These are phyloP conservation scores for Ceyx cyanopectus DNA, from an alignment of 2,113 vertebrate species.

Conservation along the genomic window DNA sequence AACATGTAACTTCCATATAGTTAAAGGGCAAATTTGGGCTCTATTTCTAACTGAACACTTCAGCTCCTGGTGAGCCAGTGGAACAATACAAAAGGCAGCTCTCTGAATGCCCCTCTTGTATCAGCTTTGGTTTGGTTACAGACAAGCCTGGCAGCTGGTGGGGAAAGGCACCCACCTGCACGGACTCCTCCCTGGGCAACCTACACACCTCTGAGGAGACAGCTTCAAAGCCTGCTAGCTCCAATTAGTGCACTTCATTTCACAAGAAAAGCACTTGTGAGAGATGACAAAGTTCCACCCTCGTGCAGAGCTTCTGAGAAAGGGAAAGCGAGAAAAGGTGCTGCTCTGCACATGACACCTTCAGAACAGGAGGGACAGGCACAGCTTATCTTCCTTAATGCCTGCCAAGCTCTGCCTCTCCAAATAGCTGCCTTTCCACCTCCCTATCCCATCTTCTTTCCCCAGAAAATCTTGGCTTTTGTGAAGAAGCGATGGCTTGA, in stretches of 20 bases:
- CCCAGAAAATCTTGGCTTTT: not conserved
- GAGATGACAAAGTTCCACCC: not conserved
- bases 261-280: not conserved
- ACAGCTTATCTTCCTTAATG: not conserved
- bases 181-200: not conserved
- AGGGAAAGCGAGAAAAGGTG: not conserved
- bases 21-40: not conserved
- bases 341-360: not conserved
- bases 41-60: not conserved
- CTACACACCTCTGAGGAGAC: not conserved
- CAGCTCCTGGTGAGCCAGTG: not conserved
- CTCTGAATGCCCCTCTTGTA: fast-evolving
- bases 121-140: not conserved
- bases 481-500: not conserved
- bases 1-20: not conserved
- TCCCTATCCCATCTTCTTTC: not conserved
- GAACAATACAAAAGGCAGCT: not conserved
- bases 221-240: not conserved
- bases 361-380: not conserved
- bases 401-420: not conserved
- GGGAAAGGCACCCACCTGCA: not conserved
- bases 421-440: not conserved
- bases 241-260: not conserved
- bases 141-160: not conserved
- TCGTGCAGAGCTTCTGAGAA: not conserved